Conservation (phyloP, 2,797 vertebrate species). For the Lophura swinhoii region DNA sequence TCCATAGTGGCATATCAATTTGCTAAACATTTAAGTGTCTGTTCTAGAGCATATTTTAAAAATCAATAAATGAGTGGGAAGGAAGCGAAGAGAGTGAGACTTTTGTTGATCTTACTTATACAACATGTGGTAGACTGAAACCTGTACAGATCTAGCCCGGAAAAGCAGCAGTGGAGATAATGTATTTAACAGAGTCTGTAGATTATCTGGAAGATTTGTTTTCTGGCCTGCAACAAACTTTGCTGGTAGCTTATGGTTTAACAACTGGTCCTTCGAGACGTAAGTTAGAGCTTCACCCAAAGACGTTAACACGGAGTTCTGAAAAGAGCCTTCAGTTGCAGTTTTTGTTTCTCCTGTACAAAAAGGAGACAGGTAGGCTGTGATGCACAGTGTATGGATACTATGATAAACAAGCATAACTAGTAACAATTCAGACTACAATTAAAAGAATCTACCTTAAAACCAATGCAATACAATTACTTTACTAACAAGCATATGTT, state of each 20-base stretch:
- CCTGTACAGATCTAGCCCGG: slow-evolving; percentile 90
- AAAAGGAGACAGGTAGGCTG: neutral
- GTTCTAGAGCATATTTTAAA: neutral
- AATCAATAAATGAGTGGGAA: neutral
- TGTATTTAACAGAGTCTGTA: slow-evolving; percentile 93
- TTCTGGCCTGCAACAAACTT: slow-evolving; percentile 90
- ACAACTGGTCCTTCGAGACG: slow-evolving; percentile 87
- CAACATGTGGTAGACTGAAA: slow-evolving; percentile 88
- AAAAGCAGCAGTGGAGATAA: slow-evolving; percentile 91
- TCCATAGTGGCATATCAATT: neutral
- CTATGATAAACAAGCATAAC: neutral
- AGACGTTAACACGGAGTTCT: slow-evolving; percentile 84
- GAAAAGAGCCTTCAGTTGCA: slow-evolving; percentile 86
- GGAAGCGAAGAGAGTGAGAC: neutral
- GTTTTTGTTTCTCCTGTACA: slow-evolving; percentile 84
- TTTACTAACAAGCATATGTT: neutral
- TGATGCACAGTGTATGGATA: neutral
- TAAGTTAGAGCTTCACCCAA: slow-evolving; percentile 87
- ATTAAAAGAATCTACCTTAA: neutral
- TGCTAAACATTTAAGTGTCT: neutral
- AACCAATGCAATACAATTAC: neutral
- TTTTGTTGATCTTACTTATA: slow-evolving; percentile 86
- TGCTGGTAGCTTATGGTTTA: slow-evolving; percentile 86
- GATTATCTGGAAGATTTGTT: slow-evolving; percentile 89
- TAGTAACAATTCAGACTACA: neutral